Conservation (phyloP, 1,140 invertebrate species). For the Temnothorax nylanderi region DNA sequence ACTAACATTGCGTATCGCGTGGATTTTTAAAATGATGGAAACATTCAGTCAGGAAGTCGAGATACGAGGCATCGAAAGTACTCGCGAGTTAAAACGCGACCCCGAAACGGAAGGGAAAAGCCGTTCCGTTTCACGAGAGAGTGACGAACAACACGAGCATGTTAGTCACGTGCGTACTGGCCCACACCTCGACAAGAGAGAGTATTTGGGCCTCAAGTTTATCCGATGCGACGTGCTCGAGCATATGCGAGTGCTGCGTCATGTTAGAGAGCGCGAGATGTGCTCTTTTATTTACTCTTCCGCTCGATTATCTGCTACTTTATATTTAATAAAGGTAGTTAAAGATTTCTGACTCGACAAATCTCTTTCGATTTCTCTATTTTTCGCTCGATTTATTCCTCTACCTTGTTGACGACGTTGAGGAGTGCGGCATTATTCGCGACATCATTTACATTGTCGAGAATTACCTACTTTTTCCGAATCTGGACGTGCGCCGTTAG, state of each 20-base stretch:
- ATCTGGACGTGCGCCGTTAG: not conserved
- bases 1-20: not conserved
- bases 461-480: not conserved
- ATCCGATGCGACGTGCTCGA: not conserved
- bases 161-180: conserved; percentile 39
- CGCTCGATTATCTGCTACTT: not conserved
- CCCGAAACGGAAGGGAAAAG: conserved; percentile 56
- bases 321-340: not conserved
- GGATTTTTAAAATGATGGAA: not conserved
- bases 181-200: conserved; percentile 13
- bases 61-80: conserved; percentile 21
- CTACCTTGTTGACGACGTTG: not conserved
- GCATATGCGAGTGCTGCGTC: not conserved
- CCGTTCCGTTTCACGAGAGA: conserved; percentile 60
- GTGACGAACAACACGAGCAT: conserved; percentile 42
- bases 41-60: not conserved
- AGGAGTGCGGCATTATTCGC: not conserved
- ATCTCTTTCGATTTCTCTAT: conserved; percentile 12
- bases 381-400: not conserved
- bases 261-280: conserved; percentile 7
- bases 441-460: not conserved
- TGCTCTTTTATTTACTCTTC: not conserved
- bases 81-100: conserved; percentile 9
- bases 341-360: conserved; percentile 3
- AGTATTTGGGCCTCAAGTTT: not conserved